Percentiles rank a stretch among this genome's conserved stretches.
These are phyloP conservation scores for Spodoptera picta DNA, from an alignment of 2,888 invertebrate species.

Conservation along the genomic window DNA sequence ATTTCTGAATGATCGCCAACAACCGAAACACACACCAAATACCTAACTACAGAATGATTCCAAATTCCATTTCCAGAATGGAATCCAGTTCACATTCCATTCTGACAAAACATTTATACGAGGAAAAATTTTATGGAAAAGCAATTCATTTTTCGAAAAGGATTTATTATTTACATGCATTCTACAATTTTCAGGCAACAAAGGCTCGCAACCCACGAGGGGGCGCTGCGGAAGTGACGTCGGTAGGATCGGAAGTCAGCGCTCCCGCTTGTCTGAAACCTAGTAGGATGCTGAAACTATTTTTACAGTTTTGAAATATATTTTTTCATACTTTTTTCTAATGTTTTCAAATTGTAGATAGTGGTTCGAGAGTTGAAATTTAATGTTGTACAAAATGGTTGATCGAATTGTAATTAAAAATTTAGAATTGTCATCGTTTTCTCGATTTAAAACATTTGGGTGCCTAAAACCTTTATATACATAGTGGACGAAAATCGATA, in stretches of 20 bases:
- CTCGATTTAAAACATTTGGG: too few relatives aligned
- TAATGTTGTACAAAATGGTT: too few relatives aligned
- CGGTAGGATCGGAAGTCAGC: conserved; percentile 60
- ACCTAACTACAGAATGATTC: background rate
- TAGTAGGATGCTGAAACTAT: conserved; percentile 45
- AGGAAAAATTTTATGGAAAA: conserved; percentile 13
- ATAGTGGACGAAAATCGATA: too few relatives aligned
- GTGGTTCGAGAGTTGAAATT: background rate
- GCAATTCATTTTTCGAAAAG: conserved; percentile 41
- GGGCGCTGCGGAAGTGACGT: conserved; percentile 58
- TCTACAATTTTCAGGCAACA: conserved; percentile 61
- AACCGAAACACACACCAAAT: too few relatives aligned
- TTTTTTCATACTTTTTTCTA: conserved; percentile 21
- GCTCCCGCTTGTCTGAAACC: conserved; percentile 50
- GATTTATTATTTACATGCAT: conserved; percentile 63
- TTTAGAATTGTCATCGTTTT: too few relatives aligned
- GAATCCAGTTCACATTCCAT: background rate
- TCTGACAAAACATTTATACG: background rate
- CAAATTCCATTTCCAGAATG: conserved; percentile 2
- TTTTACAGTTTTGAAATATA: conserved; percentile 41
- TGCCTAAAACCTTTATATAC: too few relatives aligned
- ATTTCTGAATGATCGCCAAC: too few relatives aligned
- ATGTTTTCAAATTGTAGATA: background rate
- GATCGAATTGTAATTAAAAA: too few relatives aligned
- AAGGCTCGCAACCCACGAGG: conserved; percentile 48